Conservation (phyloP, 2,113 vertebrate genomes). For the Oxyruncus cristatus region DNA sequence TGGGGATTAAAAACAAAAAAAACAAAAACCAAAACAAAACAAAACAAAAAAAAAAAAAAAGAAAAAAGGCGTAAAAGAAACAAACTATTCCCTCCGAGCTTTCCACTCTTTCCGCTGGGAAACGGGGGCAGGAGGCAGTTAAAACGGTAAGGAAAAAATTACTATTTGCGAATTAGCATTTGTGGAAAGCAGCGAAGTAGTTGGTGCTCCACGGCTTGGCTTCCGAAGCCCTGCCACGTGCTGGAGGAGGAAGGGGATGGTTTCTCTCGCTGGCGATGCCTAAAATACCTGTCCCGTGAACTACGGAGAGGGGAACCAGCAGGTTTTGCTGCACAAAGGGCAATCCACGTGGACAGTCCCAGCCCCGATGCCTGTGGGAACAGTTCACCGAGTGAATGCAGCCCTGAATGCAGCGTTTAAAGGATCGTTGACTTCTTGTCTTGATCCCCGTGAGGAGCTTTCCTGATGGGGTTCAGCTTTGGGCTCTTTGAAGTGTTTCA, state of each 20-base stretch:
- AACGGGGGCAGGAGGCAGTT: neutral
- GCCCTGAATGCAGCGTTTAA: neutral
- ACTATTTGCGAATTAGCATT: too few species aligned
- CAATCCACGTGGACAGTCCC: neutral
- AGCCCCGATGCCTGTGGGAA: neutral
- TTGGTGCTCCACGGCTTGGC: neutral
- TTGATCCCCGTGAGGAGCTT: neutral
- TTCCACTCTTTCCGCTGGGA: neutral
- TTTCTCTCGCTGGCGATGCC: fast-evolving
- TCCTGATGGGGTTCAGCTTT: neutral
- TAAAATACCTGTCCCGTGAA: neutral
- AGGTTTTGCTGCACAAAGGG: neutral
- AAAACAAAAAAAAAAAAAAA: too few species aligned
- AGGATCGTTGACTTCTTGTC: neutral
- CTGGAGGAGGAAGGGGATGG: neutral
- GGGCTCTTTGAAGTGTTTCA: neutral
- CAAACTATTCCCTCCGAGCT: neutral
- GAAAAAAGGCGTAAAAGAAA: neutral
- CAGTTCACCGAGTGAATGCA: fast-evolving
- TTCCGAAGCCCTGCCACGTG: neutral
- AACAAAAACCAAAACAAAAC: too few species aligned
- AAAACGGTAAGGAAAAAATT: neutral
- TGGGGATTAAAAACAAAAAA: neutral
- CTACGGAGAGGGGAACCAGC: neutral
- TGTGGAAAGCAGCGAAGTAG: neutral